These are phyloP conservation scores for Bubo scandiacus DNA, from an alignment of 2,113 vertebrate species.

Conservation along the genomic window DNA sequence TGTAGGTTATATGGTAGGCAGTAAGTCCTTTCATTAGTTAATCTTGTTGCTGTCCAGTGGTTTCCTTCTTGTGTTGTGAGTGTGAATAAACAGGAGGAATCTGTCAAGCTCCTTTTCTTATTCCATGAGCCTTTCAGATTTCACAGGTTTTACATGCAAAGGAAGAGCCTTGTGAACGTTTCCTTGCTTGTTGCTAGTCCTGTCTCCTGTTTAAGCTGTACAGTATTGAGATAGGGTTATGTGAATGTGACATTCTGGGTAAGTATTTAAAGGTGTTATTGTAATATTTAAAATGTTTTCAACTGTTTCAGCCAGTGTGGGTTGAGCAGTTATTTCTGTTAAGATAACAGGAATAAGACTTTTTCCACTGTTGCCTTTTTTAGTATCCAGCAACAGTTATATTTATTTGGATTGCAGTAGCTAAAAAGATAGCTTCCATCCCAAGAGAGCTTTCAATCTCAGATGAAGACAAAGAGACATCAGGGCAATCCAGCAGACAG, in stretches of 20 bases:
- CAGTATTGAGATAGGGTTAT: neutral
- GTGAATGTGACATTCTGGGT: neutral
- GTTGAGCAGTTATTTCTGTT: neutral
- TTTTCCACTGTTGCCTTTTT: neutral
- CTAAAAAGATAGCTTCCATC: neutral
- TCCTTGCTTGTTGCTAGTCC: neutral
- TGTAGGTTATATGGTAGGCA: neutral
- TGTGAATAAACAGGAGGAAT: neutral
- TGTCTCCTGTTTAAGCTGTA: neutral
- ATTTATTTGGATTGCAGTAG: neutral
- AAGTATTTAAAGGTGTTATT: neutral
- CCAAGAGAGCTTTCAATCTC: neutral
- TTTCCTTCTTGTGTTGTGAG: neutral
- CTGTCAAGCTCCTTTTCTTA: neutral
- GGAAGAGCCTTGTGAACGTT: neutral
- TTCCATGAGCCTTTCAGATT: neutral
- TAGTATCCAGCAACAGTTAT: neutral
- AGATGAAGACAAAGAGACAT: neutral
- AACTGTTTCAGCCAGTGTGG: neutral
- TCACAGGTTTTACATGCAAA: neutral
- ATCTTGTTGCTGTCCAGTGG: neutral
- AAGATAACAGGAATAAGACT: neutral
- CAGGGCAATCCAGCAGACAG: neutral
- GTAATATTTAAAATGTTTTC: neutral
- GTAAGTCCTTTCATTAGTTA: neutral